Evolutionary conservation across 2,113 vertebrate species (phyloP), one percentile per base, ranked within the genome.

Genomic region (Rana temporaria): DNA sequence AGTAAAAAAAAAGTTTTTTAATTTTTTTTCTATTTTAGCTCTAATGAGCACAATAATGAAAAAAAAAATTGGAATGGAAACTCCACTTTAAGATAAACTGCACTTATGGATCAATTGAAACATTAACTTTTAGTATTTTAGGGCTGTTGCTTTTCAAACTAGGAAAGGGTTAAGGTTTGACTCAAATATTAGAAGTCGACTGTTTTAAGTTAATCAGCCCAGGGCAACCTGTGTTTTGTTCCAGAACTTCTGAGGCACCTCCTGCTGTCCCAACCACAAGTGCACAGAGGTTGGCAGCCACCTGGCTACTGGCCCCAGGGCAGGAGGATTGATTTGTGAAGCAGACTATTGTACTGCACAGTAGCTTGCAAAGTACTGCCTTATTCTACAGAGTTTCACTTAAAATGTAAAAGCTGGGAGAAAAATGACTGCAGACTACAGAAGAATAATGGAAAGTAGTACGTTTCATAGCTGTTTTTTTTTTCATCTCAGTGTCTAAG

Each of bases 231-330:
- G 69, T 71, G 69, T 72, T 81, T 81, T 81, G 79, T 81, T 81
- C 68, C 79, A 81, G 79, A 81, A 81, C 59, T 81, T 81, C 68
- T 81, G 79, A 72, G 57, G 69, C 69, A 81, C 69, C 79, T 81
- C 69, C 68, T 81, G 79, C 79, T 53, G 79, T 81, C 79, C 59
- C 38, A 62, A 81, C 79, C 79, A 65, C 69, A 81, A 81, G 59
- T 73, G 79, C 79, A 73, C 57, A 72, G 68, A 73, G 69, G 38
- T 59, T 81, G 69, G 66, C 79, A 64, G 79, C 79, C 79, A 81
- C 79, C 79, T 81, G 79, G 69, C 79, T 81, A 81, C 79, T 73
- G 56, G 79, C 79, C 69, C 79, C 69, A 17, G 79, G 79, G 79
- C 68, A 72, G 69, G 42, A 64, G 38, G 52, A 81, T 72, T 72